Evolutionary conservation across 2,888 invertebrate genomes (phyloP).

Genomic region (Scaptomyza cyrtandrae): DNA sequence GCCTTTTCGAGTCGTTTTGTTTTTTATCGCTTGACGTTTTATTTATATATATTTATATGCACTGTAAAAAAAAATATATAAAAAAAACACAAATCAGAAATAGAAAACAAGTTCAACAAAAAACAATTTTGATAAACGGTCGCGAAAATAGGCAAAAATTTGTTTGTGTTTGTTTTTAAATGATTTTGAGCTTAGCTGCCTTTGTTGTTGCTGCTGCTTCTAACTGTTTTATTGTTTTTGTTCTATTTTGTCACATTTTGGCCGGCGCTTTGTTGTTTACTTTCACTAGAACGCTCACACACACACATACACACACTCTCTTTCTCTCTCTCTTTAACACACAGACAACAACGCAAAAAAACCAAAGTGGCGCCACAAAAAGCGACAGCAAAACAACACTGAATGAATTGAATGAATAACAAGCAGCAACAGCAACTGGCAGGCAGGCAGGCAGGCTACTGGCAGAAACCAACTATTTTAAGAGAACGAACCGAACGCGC

Average conservation of each 20-base stretch:
- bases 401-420: slow-evolving; percentile 14
- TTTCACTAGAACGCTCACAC: slow-evolving; percentile 45
- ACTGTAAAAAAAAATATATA: slow-evolving; percentile 41
- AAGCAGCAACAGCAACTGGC: slow-evolving; percentile 14
- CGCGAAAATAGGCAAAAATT: slow-evolving; percentile 11
- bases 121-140: slow-evolving; percentile 26
- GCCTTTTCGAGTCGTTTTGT: slow-evolving; percentile 10
- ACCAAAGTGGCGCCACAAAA: slow-evolving; percentile 39
- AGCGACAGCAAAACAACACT: slow-evolving; percentile 13
- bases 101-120: slow-evolving; percentile 13
- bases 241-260: slow-evolving; percentile 14
- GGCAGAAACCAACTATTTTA: slow-evolving; percentile 10
- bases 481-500: slow-evolving; percentile 77
- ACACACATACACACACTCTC: background rate
- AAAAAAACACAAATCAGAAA: slow-evolving; percentile 9
- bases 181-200: slow-evolving; percentile 20
- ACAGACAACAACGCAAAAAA: background rate
- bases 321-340: too few relatives aligned
- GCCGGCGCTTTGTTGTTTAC: slow-evolving; percentile 71
- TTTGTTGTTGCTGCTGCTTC: slow-evolving; percentile 20
- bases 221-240: background rate
- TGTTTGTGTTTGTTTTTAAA: slow-evolving; percentile 27
- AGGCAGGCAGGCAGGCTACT: background rate
- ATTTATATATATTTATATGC: slow-evolving; percentile 19
- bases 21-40: slow-evolving; percentile 25